Conservation (phyloP, 1,140 invertebrate genomes). For the Drosophila seguyi region DNA sequence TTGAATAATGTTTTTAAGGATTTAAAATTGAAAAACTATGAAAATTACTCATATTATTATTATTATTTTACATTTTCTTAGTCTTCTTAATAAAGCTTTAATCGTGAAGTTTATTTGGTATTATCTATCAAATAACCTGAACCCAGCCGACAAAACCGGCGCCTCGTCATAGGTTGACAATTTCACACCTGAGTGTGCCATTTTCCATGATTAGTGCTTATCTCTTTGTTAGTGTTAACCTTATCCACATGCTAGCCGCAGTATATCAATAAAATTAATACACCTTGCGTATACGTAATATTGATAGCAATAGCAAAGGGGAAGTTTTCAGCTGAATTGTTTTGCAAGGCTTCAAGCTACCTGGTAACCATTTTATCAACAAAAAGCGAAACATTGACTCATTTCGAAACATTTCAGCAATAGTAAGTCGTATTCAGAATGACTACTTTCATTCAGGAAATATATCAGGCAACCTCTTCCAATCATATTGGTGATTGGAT, state of each 20-base stretch:
- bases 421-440: neutral
- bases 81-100: neutral
- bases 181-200: neutral
- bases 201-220: constrained; percentile 4
- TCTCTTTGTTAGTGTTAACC: neutral
- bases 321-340: constrained; percentile 15
- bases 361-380: constrained; percentile 1
- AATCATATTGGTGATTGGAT: too few relatives aligned
- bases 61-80: too few relatives aligned
- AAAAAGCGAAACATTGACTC: neutral
- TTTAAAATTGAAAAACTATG: neutral
- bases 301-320: constrained; percentile 10
- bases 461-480: neutral
- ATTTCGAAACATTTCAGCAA: neutral
- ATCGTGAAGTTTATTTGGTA: neutral
- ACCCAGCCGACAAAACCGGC: neutral
- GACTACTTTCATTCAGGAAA: too few relatives aligned
- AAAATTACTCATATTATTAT: neutral
- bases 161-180: neutral
- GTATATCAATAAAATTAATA: constrained; percentile 16
- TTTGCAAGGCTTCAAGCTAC: neutral
- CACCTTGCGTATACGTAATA: constrained; percentile 3
- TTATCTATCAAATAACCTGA: neutral
- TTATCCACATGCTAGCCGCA: constrained; percentile 17
- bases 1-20: neutral